Conservation (phyloP, 2,113 vertebrate genomes). For the Oceanodroma tethys region DNA sequence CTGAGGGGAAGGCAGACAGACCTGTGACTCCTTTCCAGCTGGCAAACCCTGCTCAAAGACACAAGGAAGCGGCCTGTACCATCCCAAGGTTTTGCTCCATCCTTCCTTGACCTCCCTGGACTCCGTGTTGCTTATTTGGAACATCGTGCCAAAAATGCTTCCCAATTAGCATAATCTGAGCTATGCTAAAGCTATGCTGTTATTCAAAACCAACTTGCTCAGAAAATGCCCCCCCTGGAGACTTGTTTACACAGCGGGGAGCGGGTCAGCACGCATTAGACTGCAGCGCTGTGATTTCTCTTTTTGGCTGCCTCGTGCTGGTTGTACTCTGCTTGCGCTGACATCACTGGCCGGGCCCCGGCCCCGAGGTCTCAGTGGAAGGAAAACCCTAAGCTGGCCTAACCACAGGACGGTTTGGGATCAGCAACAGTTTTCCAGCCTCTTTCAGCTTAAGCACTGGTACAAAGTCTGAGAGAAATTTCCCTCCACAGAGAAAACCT, state of each 20-base stretch:
- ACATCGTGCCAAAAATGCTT: neutral
- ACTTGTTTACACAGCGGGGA: neutral
- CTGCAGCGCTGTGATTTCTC: neutral
- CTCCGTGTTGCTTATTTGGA: neutral
- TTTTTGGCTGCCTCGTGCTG: neutral
- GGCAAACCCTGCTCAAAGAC: neutral
- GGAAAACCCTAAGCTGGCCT: neutral
- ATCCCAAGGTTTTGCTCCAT: neutral
- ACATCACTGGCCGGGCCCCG: neutral
- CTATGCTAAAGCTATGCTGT: neutral
- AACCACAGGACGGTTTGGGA: neutral
- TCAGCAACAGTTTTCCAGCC: neutral
- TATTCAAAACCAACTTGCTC: neutral
- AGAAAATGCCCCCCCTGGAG: neutral
- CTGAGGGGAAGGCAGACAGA: neutral
- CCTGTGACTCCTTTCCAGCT: neutral
- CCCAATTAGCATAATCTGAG: neutral
- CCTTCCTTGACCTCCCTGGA: neutral
- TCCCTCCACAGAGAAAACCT: constrained; percentile 33
- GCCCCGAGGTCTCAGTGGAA: neutral
- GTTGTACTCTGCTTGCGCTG: neutral
- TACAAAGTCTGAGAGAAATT: neutral
- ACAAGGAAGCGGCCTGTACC: neutral
- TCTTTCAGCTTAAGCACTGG: neutral
- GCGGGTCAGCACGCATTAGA: neutral